Percentiles rank a stretch among this genome's conserved stretches.
phyloP scores from a whole-genome alignment of 2,113 vertebrate species.

The Zosterops lateralis region DNA sequence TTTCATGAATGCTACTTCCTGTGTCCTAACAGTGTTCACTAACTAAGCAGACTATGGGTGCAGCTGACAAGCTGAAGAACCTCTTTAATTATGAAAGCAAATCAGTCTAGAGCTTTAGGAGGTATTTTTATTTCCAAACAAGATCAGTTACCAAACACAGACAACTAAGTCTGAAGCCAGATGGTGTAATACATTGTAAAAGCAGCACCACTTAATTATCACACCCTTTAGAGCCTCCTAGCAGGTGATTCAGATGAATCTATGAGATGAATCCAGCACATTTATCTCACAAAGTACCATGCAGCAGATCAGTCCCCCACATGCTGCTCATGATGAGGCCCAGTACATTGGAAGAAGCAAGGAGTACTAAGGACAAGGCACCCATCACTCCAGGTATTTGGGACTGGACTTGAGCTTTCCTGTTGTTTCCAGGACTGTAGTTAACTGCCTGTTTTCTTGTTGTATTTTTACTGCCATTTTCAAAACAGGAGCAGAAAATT shows the following conservation, averaged over 20 bases:
- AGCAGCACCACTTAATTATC: slow-evolving; percentile 31
- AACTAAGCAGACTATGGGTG: neutral
- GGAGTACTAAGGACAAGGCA: neutral
- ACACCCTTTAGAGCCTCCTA: neutral
- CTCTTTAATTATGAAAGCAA: neutral
- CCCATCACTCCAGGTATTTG: neutral
- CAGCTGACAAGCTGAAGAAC: neutral
- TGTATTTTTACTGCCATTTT: neutral
- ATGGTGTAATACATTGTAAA: slow-evolving; percentile 37
- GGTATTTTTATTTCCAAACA: slow-evolving; percentile 24
- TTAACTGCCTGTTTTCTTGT: neutral
- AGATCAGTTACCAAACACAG: slow-evolving; percentile 34
- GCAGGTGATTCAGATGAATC: neutral
- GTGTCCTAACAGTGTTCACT: neutral
- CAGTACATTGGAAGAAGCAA: fast-evolving
- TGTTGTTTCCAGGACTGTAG: neutral
- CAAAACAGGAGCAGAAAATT: neutral
- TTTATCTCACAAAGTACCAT: slow-evolving; percentile 6
- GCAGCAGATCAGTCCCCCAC: neutral
- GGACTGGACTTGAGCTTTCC: neutral
- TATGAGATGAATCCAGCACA: neutral
- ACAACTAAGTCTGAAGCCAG: slow-evolving; percentile 39
- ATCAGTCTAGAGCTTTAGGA: neutral
- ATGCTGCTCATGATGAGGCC: neutral
- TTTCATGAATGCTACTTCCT: neutral